Evolutionary conservation across 2,888 invertebrate genomes (phyloP).

Genomic region (Salticus scenicus): DNA sequence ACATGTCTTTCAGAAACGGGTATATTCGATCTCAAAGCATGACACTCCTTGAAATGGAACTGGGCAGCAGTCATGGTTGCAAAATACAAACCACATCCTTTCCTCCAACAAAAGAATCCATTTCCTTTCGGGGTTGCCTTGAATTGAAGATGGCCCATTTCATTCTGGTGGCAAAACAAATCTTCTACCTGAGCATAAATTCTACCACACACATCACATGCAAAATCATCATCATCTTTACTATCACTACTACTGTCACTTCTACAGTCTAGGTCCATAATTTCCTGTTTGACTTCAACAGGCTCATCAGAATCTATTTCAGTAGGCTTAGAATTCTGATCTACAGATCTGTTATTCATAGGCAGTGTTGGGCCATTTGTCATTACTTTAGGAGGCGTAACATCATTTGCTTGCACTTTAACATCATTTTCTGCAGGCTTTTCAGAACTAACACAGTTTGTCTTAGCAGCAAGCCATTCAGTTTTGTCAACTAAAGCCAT

Average conservation of each 20-base stretch:
- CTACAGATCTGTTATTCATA: neutral
- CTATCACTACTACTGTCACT: constrained; percentile 34
- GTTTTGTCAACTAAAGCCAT: constrained; percentile 90
- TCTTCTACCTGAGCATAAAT: constrained; percentile 88
- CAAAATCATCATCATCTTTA: constrained; percentile 74
- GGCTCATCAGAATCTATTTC: constrained; percentile 19
- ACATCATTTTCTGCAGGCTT: neutral
- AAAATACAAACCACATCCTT: constrained; percentile 91
- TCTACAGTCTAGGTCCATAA: constrained; percentile 34
- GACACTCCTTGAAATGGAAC: constrained; percentile 84
- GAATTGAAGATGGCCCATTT: constrained; percentile 83
- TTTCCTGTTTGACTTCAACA: constrained; percentile 59
- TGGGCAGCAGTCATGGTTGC: constrained; percentile 86
- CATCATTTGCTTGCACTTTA: neutral
- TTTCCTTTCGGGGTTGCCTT: constrained; percentile 79
- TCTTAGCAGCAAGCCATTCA: constrained; percentile 53
- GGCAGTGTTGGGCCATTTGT: constrained; percentile 29
- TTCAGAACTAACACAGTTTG: neutral
- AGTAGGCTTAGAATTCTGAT: neutral
- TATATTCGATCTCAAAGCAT: constrained; percentile 72
- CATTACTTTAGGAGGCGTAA: neutral
- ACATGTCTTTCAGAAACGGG: constrained; percentile 95
- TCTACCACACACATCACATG: constrained; percentile 86
- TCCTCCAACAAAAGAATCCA: constrained; percentile 90
- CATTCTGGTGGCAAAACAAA: constrained; percentile 89